A percentile compares a stretch with the other conserved stretches of the same genome.
Conservation (phyloP, 2,888 invertebrate genomes). For the Tenthredo livida region DNA sequence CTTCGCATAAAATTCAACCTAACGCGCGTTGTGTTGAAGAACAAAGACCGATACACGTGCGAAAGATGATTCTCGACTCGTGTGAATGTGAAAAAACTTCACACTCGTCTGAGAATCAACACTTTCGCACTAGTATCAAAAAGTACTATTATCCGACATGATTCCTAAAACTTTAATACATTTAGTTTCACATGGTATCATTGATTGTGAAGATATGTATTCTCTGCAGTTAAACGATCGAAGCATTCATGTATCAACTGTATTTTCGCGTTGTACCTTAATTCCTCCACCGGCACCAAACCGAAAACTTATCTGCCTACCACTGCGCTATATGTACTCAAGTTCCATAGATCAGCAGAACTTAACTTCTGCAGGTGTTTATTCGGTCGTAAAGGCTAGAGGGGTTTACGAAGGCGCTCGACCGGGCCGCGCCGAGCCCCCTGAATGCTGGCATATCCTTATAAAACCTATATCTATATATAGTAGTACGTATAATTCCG, state of each 20-base stretch:
- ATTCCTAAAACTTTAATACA: neutral
- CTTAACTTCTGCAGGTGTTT: conserved; percentile 18
- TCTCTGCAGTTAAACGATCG: neutral
- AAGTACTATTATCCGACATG: too few relatives aligned
- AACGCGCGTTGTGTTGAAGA: too few relatives aligned
- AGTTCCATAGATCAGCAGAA: conserved; percentile 6
- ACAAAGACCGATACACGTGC: too few relatives aligned
- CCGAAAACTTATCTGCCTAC: neutral
- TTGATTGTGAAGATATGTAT: neutral
- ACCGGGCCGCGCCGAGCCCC: neutral
- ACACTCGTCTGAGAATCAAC: too few relatives aligned
- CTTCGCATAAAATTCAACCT: too few relatives aligned
- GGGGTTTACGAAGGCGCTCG: neutral
- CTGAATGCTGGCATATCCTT: neutral
- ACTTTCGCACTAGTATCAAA: too few relatives aligned
- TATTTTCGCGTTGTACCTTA: neutral
- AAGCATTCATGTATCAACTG: neutral
- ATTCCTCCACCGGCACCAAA: neutral
- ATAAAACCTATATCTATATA: neutral
- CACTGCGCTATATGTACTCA: neutral
- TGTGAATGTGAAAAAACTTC: too few relatives aligned
- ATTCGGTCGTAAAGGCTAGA: conserved; percentile 6
- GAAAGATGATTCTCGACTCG: too few relatives aligned
- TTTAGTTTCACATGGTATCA: neutral
- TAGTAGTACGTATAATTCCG: neutral